Evolutionary conservation across 1,140 invertebrate genomes (phyloP), one percentile per base, ranked within the genome.

Genomic region (Procambarus virginalis): DNA sequence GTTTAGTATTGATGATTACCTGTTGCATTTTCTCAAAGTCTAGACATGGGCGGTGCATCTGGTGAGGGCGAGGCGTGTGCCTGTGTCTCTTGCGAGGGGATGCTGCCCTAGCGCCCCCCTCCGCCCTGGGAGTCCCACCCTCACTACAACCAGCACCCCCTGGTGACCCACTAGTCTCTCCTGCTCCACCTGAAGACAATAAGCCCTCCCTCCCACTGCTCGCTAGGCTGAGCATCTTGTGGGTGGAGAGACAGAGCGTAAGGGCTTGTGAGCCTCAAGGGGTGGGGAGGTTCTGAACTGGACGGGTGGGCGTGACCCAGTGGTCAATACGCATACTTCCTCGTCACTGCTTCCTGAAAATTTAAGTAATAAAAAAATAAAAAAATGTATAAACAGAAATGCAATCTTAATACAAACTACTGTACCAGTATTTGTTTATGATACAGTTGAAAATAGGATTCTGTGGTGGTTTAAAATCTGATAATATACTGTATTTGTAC

Each of bases 21-120:
- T 97, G 96, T 95, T 98, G 97, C 97, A 98, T 98, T 95, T 98
- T 98, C 94, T 98, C 97, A 94, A 98, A 98, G 95, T 98, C 97
- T 93, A 98, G 95, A 94, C 97, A 97, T 91, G 97, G 97, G 93
- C 97, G 95, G 93, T 97, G 96, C 91, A 96, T 95, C 92, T 95
- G 94, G 93, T 95, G 95, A 88, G 95, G 95, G 93, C 95, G 96
- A 93, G 94, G 95, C 94, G 95, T 94, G 94, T 96, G 94, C 93
- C 94, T 93, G 93, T 96, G 95, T 93, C 96, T 94, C 94, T 96
- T 95, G 92, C 96, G 94, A 92, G 94, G 92, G 92, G 93, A 93
- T 91, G 93, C 92, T 45, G 92, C 92, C 75, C 92, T 85, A 58
- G 82, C 91, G 78, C 88, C 86, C n/a, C 79, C 84, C 34, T 89